phyloP scores from a whole-genome alignment of 2,888 invertebrate genomes.

The Pardosa pseudoannulata region DNA sequence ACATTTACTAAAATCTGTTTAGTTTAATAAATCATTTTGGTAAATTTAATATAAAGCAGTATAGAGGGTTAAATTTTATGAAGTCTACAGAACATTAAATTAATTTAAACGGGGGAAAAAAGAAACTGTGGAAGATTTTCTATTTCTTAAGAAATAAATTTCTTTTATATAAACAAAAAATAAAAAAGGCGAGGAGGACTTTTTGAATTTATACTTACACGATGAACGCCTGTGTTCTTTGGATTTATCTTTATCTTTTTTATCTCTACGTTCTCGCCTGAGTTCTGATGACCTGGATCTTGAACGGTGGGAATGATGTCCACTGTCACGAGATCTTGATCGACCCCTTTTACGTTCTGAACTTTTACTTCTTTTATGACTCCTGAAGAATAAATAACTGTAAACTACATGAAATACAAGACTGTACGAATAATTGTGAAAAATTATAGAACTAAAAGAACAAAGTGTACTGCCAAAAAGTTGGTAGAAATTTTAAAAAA shows the following conservation, averaged over 20 bases:
- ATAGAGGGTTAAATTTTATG: no score
- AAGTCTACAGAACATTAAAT: no score
- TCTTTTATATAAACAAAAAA: no score
- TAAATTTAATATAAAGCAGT: no score
- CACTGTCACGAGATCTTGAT: constrained; percentile 49
- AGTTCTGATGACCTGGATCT: constrained; percentile 53
- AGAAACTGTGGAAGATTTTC: no score
- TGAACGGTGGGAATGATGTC: constrained; percentile 43
- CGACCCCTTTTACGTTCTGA: constrained; percentile 33
- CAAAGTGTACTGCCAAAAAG: not conserved
- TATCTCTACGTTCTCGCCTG: constrained; percentile 33
- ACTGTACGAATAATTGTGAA: not conserved
- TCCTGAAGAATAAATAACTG: constrained; percentile 21
- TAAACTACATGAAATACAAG: not conserved
- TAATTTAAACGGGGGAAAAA: no score
- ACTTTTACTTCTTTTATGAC: constrained; percentile 49
- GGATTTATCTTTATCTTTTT: constrained; percentile 28
- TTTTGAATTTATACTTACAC: constrained; percentile 44
- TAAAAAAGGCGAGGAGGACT: no score
- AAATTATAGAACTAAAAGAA: not conserved
- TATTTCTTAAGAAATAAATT: no score
- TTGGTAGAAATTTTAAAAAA: constrained; percentile 21
- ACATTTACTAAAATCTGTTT: no score
- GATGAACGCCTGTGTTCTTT: constrained; percentile 32
- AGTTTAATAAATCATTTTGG: no score